phyloP scores from a whole-genome alignment of 1,140 invertebrate genomes.

The Lanistes nyassanus region DNA sequence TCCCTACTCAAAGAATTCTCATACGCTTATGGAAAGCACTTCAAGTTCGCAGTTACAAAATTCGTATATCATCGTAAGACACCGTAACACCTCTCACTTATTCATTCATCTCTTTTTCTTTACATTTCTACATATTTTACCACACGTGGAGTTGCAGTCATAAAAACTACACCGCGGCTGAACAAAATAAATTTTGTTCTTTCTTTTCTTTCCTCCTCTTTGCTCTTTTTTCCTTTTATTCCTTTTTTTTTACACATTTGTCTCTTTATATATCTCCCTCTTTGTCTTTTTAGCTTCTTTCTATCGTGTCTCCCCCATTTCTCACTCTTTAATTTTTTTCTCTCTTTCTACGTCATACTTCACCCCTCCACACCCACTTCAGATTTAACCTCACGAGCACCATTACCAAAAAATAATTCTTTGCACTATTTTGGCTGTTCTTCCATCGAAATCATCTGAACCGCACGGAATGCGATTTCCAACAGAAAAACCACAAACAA shows the following conservation, averaged over 20 bases:
- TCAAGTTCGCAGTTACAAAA: neutral
- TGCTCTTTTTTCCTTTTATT: conserved; percentile 1
- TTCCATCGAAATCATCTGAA: too few species aligned
- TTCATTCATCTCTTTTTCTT: conserved; percentile 15
- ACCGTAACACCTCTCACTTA: neutral
- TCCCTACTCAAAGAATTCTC: neutral
- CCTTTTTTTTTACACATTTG: neutral
- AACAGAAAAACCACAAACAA: neutral
- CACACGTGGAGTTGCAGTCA: too few species aligned
- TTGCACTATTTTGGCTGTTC: neutral
- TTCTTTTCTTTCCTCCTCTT: too few species aligned
- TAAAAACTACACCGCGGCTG: too few species aligned
- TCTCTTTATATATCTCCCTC: conserved; percentile 16
- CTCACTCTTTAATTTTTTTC: conserved; percentile 1
- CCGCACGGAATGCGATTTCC: neutral
- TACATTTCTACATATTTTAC: too few species aligned
- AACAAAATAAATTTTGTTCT: too few species aligned
- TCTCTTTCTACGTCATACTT: conserved; percentile 3
- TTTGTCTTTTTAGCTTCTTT: conserved; percentile 14
- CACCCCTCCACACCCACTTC: neutral
- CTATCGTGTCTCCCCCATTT: conserved; percentile 7
- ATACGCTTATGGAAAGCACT: neutral
- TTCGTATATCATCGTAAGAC: neutral
- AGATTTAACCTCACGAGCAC: neutral
- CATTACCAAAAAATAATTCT: neutral